Conservation (phyloP, 2,797 vertebrate species). For the Sebastes nivosus region DNA sequence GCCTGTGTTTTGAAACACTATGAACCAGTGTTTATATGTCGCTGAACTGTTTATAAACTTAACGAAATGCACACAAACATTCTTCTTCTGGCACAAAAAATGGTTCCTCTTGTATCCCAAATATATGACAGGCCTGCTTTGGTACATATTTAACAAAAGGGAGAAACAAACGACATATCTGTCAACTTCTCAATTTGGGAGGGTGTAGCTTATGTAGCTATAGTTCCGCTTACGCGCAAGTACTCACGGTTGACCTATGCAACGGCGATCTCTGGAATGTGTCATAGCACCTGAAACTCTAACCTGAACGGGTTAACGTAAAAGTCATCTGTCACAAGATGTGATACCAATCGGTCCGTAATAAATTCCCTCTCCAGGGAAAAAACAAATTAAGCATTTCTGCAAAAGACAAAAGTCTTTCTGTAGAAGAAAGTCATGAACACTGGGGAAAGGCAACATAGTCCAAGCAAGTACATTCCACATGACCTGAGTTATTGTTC, state of each 20-base stretch:
- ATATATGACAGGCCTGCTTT: slow-evolving; percentile 55
- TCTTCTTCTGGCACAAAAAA: slow-evolving; percentile 39
- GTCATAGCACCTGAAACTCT: slow-evolving; percentile 61
- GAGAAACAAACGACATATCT: slow-evolving; percentile 22
- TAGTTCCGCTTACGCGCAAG: slow-evolving; percentile 26
- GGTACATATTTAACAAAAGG: slow-evolving; percentile 56
- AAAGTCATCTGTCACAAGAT: slow-evolving; percentile 21
- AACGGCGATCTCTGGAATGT: slow-evolving; percentile 70
- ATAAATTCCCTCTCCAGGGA: slow-evolving; percentile 72
- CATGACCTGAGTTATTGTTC: slow-evolving; percentile 93
- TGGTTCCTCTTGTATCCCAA: neutral
- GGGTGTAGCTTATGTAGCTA: slow-evolving; percentile 49
- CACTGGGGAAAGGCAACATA: slow-evolving; percentile 88
- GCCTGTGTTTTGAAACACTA: slow-evolving; percentile 40
- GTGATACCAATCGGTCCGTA: slow-evolving; percentile 41
- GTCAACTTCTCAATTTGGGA: slow-evolving; percentile 20
- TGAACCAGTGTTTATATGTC: slow-evolving; percentile 29
- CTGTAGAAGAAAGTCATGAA: slow-evolving; percentile 74
- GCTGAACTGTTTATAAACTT: slow-evolving; percentile 27
- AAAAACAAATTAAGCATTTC: slow-evolving; percentile 56
- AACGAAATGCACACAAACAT: slow-evolving; percentile 39
- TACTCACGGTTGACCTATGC: slow-evolving; percentile 21
- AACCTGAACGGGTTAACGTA: slow-evolving; percentile 44
- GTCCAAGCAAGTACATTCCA: slow-evolving; percentile 89
- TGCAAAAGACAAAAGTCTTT: slow-evolving; percentile 84